phyloP scores from a whole-genome alignment of 2,113 vertebrate genomes.

The Theropithecus gelada region DNA sequence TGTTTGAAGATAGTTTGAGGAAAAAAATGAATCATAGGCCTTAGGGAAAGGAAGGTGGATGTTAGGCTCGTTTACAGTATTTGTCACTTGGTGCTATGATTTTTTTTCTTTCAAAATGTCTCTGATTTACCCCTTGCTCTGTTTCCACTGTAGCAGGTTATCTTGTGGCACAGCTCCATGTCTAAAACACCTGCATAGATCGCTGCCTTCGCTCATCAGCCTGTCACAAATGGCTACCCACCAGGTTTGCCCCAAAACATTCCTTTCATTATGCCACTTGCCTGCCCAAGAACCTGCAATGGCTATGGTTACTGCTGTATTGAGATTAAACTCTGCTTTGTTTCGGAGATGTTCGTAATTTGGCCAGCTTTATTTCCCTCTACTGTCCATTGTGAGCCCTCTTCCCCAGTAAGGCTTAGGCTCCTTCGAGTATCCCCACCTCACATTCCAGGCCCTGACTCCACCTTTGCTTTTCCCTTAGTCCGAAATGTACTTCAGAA shows the following conservation, averaged over 20 bases:
- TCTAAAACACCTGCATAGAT: not conserved
- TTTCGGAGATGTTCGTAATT: not conserved
- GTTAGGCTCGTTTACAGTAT: not conserved
- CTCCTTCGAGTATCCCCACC: not conserved
- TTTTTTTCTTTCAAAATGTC: not conserved
- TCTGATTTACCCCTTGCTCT: not conserved
- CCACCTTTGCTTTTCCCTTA: not conserved
- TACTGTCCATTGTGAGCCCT: not conserved
- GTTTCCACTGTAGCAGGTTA: not conserved
- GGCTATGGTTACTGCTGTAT: not conserved
- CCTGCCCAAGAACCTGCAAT: not conserved
- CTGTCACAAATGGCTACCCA: not conserved
- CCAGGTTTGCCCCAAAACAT: not conserved
- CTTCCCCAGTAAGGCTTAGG: not conserved
- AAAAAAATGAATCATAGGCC: not conserved
- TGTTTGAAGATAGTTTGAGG: not conserved
- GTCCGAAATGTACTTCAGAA: not conserved
- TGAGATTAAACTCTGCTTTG: not conserved
- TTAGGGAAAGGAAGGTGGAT: not conserved
- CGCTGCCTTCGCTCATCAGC: not conserved
- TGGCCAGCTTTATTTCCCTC: not conserved
- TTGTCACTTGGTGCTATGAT: not conserved
- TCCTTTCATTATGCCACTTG: not conserved
- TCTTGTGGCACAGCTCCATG: not conserved
- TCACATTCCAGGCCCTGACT: not conserved